A percentile compares a stretch with the other conserved stretches of the same genome.
phyloP scores from a whole-genome alignment of 2,797 vertebrate genomes.

The Columba guinea region DNA sequence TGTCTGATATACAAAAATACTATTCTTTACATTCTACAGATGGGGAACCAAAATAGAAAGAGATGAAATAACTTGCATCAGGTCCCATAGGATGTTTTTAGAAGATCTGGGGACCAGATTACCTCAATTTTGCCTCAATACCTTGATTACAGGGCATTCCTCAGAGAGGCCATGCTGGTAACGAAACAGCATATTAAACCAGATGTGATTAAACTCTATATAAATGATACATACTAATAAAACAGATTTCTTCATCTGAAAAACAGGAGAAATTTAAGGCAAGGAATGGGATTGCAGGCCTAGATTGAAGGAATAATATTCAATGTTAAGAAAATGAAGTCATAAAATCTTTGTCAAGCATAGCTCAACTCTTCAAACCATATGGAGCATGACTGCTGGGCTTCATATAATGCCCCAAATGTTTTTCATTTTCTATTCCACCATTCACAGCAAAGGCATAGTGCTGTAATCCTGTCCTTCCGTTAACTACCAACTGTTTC shows the following conservation, averaged over 20 bases:
- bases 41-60: neutral
- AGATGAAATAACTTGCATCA: neutral
- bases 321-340: conserved; percentile 69
- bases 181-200: neutral
- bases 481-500: conserved; percentile 69
- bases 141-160: neutral
- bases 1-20: neutral
- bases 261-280: conserved; percentile 36
- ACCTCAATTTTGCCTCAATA: neutral
- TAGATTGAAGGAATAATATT: conserved; percentile 51
- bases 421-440: conserved; percentile 67
- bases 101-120: neutral
- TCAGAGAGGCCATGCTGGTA: neutral
- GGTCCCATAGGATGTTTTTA: neutral
- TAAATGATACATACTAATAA: conserved; percentile 1
- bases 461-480: conserved; percentile 49
- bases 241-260: conserved; percentile 54
- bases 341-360: conserved; percentile 67
- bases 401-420: conserved; percentile 63
- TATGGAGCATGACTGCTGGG: conserved; percentile 64
- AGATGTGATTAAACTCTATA: conserved; percentile 24
- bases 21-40: neutral
- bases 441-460: conserved; percentile 34
- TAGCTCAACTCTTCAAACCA: conserved; percentile 66
- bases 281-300: conserved; percentile 20